Percentiles rank a stretch among this genome's conserved stretches.
Conservation (phyloP, 1,140 invertebrate genomes). For the Drosophila pandora region DNA sequence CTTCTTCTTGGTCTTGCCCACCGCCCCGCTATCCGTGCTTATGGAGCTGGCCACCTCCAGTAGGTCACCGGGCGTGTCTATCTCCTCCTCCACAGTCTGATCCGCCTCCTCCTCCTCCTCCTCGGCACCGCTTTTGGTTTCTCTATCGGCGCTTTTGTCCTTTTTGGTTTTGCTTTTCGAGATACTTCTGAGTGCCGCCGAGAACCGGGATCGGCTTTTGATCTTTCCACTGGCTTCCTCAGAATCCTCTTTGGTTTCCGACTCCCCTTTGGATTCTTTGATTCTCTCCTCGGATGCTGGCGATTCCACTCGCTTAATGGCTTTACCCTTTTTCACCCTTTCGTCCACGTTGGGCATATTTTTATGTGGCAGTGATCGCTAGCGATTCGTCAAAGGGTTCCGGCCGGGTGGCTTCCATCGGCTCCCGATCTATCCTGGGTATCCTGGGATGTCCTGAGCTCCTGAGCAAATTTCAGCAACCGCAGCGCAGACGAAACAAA, state of each 20-base stretch:
- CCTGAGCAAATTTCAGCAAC: constrained; percentile 26
- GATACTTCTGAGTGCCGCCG: constrained; percentile 75
- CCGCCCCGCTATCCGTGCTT: constrained; percentile 36
- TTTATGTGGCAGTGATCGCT: constrained; percentile 25
- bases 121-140: constrained; percentile 11
- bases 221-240: constrained; percentile 38
- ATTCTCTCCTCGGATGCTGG: constrained; percentile 6
- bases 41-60: constrained; percentile 51
- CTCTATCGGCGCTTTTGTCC: constrained; percentile 31
- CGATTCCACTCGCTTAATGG: constrained; percentile 35
- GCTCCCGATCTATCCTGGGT: constrained; percentile 1
- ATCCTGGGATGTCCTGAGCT: constrained; percentile 6
- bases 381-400: constrained; percentile 20
- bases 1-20: constrained; percentile 66
- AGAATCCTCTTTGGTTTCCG: constrained; percentile 10
- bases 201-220: constrained; percentile 77
- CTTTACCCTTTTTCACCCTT: constrained; percentile 30
- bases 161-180: constrained; percentile 65
- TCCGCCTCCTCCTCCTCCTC: constrained; percentile 15
- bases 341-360: constrained; percentile 73
- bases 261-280: constrained; percentile 6
- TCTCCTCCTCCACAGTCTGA: constrained; percentile 1
- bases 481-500: constrained; percentile 56
- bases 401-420: constrained; percentile 18
- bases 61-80: constrained; percentile 12